phyloP scores from a whole-genome alignment of 1,140 invertebrate genomes.

The Wasmannia auropunctata region DNA sequence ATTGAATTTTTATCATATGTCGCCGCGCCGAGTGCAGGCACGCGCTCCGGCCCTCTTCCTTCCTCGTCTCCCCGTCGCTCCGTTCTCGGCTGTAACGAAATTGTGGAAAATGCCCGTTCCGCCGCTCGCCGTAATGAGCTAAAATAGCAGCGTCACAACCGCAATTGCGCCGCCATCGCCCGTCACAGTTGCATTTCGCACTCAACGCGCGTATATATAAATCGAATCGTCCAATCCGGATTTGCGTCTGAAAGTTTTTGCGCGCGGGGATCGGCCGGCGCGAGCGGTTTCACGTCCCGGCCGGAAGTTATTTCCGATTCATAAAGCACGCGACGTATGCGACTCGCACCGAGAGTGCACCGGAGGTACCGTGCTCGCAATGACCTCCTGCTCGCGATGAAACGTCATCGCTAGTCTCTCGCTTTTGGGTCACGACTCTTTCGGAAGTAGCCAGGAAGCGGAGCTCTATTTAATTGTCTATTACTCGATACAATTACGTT shows the following conservation, averaged over 20 bases:
- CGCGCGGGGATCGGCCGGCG: neutral
- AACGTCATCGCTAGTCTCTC: neutral
- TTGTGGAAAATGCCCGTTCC: slow-evolving; percentile 1
- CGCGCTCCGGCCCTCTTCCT: neutral
- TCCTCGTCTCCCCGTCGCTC: neutral
- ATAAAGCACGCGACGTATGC: neutral
- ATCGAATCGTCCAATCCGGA: neutral
- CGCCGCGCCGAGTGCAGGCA: neutral
- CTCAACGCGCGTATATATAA: slow-evolving; percentile 23
- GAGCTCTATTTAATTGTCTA: neutral
- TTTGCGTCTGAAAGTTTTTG: slow-evolving; percentile 1
- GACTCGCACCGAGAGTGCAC: no score
- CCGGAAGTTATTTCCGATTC: slow-evolving; percentile 19
- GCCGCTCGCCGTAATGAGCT: slow-evolving; percentile 34
- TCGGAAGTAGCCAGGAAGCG: neutral
- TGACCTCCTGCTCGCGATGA: neutral
- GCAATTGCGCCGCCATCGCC: no score
- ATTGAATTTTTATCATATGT: slow-evolving; percentile 70
- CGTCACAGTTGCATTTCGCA: slow-evolving; percentile 10
- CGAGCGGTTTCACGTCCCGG: neutral
- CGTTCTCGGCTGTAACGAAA: neutral
- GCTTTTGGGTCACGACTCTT: neutral
- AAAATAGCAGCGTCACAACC: slow-evolving; percentile 21
- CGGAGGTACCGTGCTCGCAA: neutral
- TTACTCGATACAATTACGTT: neutral